These are phyloP conservation scores for Punctoribates punctum DNA, from an alignment of 2,888 invertebrate genomes.

Conservation along the genomic window DNA sequence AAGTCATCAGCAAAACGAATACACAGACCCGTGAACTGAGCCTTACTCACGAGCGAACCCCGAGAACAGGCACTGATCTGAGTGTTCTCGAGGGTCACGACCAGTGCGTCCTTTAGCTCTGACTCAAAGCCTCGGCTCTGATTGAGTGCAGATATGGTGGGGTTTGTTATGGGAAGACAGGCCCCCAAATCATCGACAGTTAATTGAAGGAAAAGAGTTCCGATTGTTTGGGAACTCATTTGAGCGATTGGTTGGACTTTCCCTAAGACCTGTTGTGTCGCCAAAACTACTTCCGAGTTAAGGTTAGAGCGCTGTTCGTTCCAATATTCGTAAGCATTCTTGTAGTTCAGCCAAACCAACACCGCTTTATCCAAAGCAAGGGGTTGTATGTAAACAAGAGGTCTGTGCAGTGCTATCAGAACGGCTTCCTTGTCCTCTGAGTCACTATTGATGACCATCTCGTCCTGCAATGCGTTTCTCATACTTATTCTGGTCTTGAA, in stretches of 20 bases:
- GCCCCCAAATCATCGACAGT: constrained; percentile 96
- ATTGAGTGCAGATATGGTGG: constrained; percentile 39
- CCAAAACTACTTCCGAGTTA: constrained; percentile 69
- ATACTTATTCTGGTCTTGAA: constrained; percentile 88
- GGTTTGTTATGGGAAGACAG: constrained; percentile 65
- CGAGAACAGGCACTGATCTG: constrained; percentile 91
- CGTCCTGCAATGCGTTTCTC: constrained; percentile 58
- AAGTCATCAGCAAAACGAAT: constrained; percentile 95
- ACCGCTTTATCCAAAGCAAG: constrained; percentile 97
- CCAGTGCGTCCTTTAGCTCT: constrained; percentile 83
- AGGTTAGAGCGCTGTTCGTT: constrained; percentile 88
- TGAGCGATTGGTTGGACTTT: constrained; percentile 68
- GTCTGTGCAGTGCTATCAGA: constrained; percentile 83
- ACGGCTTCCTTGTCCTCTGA: constrained; percentile 59
- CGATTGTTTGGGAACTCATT: constrained; percentile 72
- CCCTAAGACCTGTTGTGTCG: constrained; percentile 63
- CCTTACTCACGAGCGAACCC: constrained; percentile 92
- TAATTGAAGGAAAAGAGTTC: constrained; percentile 84
- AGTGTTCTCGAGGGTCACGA: constrained; percentile 93
- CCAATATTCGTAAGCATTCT: constrained; percentile 99
- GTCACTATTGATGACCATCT: constrained; percentile 42
- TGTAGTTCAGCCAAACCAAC: constrained; percentile 97
- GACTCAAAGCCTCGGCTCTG: constrained; percentile 57
- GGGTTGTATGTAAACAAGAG: constrained; percentile 92
- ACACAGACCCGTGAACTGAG: constrained; percentile 64